Evolutionary conservation across 1,140 invertebrate species (phyloP), one percentile per base, ranked within the genome.

Genomic region (Zaprionus ghesquierei): DNA sequence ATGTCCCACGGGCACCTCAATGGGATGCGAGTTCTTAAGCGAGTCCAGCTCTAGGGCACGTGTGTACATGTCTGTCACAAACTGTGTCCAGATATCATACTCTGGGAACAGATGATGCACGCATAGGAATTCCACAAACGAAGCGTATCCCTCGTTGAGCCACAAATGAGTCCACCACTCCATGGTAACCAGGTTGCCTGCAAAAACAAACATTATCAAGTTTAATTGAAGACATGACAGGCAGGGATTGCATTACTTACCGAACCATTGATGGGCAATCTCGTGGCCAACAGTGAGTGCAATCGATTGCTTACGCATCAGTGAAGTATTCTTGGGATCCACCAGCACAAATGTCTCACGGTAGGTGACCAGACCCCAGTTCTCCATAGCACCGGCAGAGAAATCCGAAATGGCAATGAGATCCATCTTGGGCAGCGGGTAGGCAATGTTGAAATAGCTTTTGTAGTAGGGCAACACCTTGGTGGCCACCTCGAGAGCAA

Each of bases 341-440:
- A 97, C 96, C 5, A 98, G 92, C 0, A 98, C 93, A 84, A 96
- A 96, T 2, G 96, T 96, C 92, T 98, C 97, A 59, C 97, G 94
- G 70, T 93, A 94, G 62, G 94, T 94, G 10, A 94, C 94, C 25
- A 94, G 69, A 18, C 98, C 98, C 98, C 98, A 99, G 92, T 99
- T 99, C 92, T 99, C 98, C 98, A 99, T 99, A 41, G 98, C 98
- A 70, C 97, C 97, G 33, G 95, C 94, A 31, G 96, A 95, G 81
- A 98, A 99, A 92, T 99, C 98, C 15, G 98, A 95, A 89, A 99
- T 97, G 25, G 98, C 98, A 82, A 99, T 97, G 46, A 98, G 94
- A 93, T 99, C 98, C 89, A 98, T 96, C 92, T 99, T 99, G 9
- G 98, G 98, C 41, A 99, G 92, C 0, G 98, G 98, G 94, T 99